Base-by-base conservation (phyloP, 2,888 invertebrate genomes). In the Diloba caeruleocephala region DNA sequence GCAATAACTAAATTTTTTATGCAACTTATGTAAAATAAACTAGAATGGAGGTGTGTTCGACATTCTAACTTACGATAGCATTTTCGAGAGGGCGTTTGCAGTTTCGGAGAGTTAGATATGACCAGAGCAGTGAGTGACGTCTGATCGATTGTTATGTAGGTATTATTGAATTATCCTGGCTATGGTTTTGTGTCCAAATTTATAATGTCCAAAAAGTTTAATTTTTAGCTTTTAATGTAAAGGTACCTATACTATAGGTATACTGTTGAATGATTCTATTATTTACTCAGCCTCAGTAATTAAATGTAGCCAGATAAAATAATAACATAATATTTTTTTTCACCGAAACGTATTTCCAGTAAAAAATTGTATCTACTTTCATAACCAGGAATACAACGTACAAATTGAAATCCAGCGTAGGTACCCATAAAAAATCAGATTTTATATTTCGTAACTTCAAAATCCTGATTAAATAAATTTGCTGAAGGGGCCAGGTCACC, bases 391-490 rank as follows among this genome's bases (percentile, higher is more conserved):
- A 10, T 26, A 31, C 34, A 25, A 25, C 28, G 17, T 13, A 37
- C 36, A 63, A 58, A 71, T 53, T 62, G 50, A 36, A 49, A 44
- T 21, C 45, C 46, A 39, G 28, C 42, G 45, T 45, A 49, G 43
- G 42, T 53, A 42, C 41, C 38, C 37, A 46, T 49, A 32, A 53
- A 53, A 56, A 61, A 71, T 48, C 43, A 57, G 51, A 64, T 70
- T 55, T 62, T 61, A 60, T 61, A 57, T 61, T 72, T 59, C 51
- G 57, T 62, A 56, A 60, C 59, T 64, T 67, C 44, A 61, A 60
- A 72, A 64, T 64, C 64, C 46, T 74, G 63, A 79, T 75, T 68
- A 76, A 81, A 81, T 82, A 76, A 76, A 76, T 79, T 81, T 76
- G 63, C 71, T 63, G 53, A 71, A 71, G 76, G 71, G 74, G 71